Evolutionary conservation across 2,113 vertebrate genomes (phyloP), one percentile per base, ranked within the genome.

Genomic region (Syngnathus scovelli): DNA sequence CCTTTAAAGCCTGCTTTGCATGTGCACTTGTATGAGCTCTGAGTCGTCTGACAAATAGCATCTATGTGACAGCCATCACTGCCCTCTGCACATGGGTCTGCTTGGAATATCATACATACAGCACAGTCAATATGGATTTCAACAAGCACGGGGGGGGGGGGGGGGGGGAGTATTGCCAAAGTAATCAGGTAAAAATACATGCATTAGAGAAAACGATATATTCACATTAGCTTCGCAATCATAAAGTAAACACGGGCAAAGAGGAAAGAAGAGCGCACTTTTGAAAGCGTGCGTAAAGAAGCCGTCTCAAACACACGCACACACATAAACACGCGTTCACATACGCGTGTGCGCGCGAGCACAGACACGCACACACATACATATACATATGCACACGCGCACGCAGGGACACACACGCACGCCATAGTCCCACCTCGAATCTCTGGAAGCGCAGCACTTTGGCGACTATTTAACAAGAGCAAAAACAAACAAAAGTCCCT

Each of bases 1-100:
- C 97, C 96, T 75, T 91, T 93, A 90, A 93, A 98, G 55, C 96
- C 96, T 64, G 94, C 85, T 88, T 92, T 96, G 82, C 96, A 99
- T 54, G 70, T 93, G 90, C 96, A 98, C 89, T 95, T 98, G 89
- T 95, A 98, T 15, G 94, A 95, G 73, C 90, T 89, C 11, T 86
- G 93, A 37, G 93, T 95, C 79, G 94, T 95, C 61, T 98, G 95
- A 89, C 96, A 98, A 90, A 98, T 90, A 41, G 96, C 96, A 80
- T 97, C 93, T 21, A 92, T 88, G 82, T 98, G 96, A 92, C 97
- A 99, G 87, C 93, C 92, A 75, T 98, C 95, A 51, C 92, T 92
- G 68, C 93, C 93, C 70, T 93, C 90, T 58, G 92, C 83, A 78
- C 96, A 99, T 13, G 86, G 85, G 79, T 93, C 92, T 86, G 82